Percentiles rank a stretch among this genome's conserved stretches.
These are phyloP conservation scores for Eilema sororculum DNA, from an alignment of 2,888 invertebrate species.

Conservation along the genomic window DNA sequence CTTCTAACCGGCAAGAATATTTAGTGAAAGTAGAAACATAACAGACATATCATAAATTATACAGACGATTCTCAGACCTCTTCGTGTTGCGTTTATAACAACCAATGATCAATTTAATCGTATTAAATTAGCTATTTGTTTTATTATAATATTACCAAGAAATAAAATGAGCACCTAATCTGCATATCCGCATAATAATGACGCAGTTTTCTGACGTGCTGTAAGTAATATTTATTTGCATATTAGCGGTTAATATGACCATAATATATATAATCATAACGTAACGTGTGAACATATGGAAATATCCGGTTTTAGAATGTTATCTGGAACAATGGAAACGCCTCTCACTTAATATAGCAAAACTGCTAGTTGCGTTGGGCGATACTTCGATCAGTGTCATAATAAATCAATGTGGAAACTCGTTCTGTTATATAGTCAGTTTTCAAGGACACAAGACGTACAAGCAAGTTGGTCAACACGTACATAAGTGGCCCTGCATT, in stretches of 20 bases:
- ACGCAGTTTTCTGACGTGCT: constrained; percentile 7
- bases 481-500: constrained; percentile 27
- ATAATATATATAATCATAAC: background rate
- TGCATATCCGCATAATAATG: constrained; percentile 23
- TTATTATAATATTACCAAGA: constrained; percentile 9
- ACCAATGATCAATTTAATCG: constrained; percentile 19
- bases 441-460: constrained; percentile 45
- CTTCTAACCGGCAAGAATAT: constrained; percentile 50
- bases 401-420: constrained; percentile 64
- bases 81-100: constrained; percentile 22
- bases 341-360: constrained; percentile 19
- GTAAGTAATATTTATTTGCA: constrained; percentile 1
- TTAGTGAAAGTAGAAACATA: constrained; percentile 57
- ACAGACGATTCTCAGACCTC: background rate
- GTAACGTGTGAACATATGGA: background rate
- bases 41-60: constrained; percentile 33
- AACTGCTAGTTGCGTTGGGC: constrained; percentile 28
- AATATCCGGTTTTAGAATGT: constrained; percentile 37
- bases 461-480: constrained; percentile 38
- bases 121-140: constrained; percentile 17
- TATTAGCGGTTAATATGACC: background rate
- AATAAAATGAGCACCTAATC: constrained; percentile 17
- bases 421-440: constrained; percentile 45
- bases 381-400: constrained; percentile 53
- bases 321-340: constrained; percentile 36